Evolutionary conservation across 2,888 invertebrate genomes (phyloP).

Genomic region (Gymnocheta viridis): DNA sequence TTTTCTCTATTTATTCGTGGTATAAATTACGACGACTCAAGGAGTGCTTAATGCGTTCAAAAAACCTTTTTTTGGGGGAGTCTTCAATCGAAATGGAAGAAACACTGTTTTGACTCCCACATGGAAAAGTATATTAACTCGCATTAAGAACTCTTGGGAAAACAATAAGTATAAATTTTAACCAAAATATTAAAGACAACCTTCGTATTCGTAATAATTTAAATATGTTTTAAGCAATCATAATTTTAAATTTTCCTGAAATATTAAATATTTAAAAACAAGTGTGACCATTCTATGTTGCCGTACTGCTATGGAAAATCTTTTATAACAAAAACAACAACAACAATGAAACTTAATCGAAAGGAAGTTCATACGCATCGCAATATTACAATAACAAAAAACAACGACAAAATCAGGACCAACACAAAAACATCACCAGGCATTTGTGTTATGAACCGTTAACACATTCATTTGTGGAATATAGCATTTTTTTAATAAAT

Average conservation of each 20-base stretch:
- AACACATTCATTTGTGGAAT: slow-evolving; percentile 67
- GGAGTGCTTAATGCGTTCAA: no score
- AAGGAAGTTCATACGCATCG: slow-evolving; percentile 74
- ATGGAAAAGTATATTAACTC: no score
- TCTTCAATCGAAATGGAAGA: no score
- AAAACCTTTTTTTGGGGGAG: no score
- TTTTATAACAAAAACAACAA: slow-evolving; percentile 20
- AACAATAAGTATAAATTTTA: no score
- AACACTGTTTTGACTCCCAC: no score
- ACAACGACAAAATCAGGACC: slow-evolving; percentile 21
- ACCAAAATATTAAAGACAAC: no score
- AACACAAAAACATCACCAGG: slow-evolving; percentile 49
- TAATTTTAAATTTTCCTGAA: neutral
- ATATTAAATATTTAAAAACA: slow-evolving; percentile 10
- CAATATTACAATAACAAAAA: slow-evolving; percentile 48
- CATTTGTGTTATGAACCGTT: slow-evolving; percentile 72
- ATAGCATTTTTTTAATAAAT: slow-evolving; percentile 21
- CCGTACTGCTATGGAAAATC: neutral
- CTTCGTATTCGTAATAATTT: no score
- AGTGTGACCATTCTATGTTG: slow-evolving; percentile 47
- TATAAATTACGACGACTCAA: no score
- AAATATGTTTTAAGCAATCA: no score
- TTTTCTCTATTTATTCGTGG: no score
- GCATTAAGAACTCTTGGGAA: no score
- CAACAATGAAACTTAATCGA: slow-evolving; percentile 71